Evolutionary conservation across 2,113 vertebrate species (phyloP), one percentile per base, ranked within the genome.

Genomic region (Clarias gariepinus): DNA sequence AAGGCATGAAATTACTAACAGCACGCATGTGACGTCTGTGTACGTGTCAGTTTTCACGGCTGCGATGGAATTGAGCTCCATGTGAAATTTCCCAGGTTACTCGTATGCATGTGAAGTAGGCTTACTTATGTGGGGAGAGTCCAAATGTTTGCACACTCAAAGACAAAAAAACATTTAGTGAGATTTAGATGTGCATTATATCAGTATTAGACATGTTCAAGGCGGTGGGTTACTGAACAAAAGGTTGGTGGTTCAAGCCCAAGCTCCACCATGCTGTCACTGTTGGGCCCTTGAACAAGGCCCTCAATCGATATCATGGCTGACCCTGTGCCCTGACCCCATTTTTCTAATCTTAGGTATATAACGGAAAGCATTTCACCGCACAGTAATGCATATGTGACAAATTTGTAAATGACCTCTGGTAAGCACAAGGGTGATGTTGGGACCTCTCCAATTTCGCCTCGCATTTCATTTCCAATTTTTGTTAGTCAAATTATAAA

Each of bases 11-110:
- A 83, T 83, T 68, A 83, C 81, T 13, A 83, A 71, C 18, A 63
- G 5, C 52, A n/a, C 41, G 82, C 81, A 83, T 61, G 61, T 64
- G 58, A 85, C 19, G 63, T 79, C 36, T 15, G 52, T 10, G 19
- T 88, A 83, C 81, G 81, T 86, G 87, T 15, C n/a, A 86, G 61
- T 86, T 55, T 53, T 88, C 84, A 83, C 58, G 81, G 73, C 36
- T n/a, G 53, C n/a, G 12, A 41, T 33, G 53, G 23, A 81, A 68
- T 87, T 60, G 79, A 79, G 77, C 18, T 28, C 12, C n/a, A 28
- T 5, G 23, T 28, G 25, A 82, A 66, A 82, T n/a, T 52, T 25
- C 8, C 25, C 15, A 9, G 28, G 76, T 3, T 28, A 55, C n/a
- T 28, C 47, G 13, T 57, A 18, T 16, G 25, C 76, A 78, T 13